Evolutionary conservation across 2,797 vertebrate species (phyloP), one percentile per base, ranked within the genome.

Genomic region (Coregonus suidteri): DNA sequence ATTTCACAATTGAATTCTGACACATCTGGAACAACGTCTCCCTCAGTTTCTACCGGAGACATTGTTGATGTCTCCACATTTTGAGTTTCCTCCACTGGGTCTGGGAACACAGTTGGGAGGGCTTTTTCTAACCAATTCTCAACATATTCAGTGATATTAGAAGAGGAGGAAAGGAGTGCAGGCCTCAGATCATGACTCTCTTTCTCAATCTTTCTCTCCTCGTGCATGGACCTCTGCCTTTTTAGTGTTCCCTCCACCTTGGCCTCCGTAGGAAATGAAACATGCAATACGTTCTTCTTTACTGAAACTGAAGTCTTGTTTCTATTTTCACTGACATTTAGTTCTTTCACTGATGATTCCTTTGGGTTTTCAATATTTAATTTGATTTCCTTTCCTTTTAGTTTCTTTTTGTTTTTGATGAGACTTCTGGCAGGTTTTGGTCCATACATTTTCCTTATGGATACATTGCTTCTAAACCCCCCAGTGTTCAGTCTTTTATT

Each of bases 91-190:
- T 85, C 75, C 35, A 82, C 69, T 56, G 74, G 54, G 71, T 83
- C 69, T 56, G 74, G 54, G 71, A 74, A 20, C 65, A 62, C 67
- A 35, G 72, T 20, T 15, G 78, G 51, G 73, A 91, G 92, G 34
- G 93, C 80, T 56, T 92, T 95, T 80, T 96, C 94, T 77, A 97
- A 86, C 96, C 97, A 96, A 69, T 86, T 92, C 81, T 96, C 94
- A 66, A 97, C 93, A 85, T 96, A 96, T 84, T 93, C 92, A 82
- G 95, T 94, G 79, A 93, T 81, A 31, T 91, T 93, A 83, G 88
- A 84, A 52, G 82, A 88, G 25, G 25, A 25, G 25, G 25, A 25
- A 25, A 25, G 25, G 25, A 25, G 13, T 52, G 25, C 31, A 34
- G 31, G 31, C 3, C 41, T 47, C 41, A 47, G 41, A 47, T 90